Evolutionary conservation across 2,113 vertebrate species (phyloP), one percentile per base, ranked within the genome.

Genomic region (Burhinus bistriatus): DNA sequence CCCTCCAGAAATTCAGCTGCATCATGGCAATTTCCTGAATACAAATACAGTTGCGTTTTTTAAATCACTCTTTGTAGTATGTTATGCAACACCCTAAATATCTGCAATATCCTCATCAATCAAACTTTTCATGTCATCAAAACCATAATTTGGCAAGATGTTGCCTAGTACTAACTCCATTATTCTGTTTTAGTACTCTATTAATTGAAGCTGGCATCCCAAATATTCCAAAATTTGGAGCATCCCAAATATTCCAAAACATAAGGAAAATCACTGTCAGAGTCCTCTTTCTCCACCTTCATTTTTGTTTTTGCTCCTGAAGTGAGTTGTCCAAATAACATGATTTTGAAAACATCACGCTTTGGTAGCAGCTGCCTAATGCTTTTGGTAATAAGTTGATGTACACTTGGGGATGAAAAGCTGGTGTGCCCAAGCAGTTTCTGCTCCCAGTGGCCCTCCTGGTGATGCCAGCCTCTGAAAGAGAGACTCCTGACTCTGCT

Each of bases 41-140:
- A 62, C 23, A 92, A 70, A 45, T 34, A 23, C 14, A 82, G 51
- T 45, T 62, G 36, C 12, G 13, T 44, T 85, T 93, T 69, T 38
- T 2, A 71, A 71, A 72, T 59, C 19, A 32, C 14, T 25, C 49
- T 83, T 83, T 58, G 29, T 54, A 71, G 70, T 44, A 49, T 84
- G 25, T 65, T 73, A 73, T 14, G 6, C 49, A 92, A 92, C 36
- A 85, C 15, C 34, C 65, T 49, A 42, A 71, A 49, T 82, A 90
- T 30, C 79, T 79, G 25, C 47, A 68, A 64, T 23, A 83, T 9
- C 49, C 44, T 80, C 42, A 68, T 64, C 42, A 86, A 76, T 32
- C 47, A 69, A 80, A 94, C 57, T 79, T 75, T 82, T 85, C 9
- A 68, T 44, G 51, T 89, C 83, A 80, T 79, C 59, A 90, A 83